Base-by-base conservation (phyloP, 2,113 vertebrate species). In the Panthera tigris region DNA sequence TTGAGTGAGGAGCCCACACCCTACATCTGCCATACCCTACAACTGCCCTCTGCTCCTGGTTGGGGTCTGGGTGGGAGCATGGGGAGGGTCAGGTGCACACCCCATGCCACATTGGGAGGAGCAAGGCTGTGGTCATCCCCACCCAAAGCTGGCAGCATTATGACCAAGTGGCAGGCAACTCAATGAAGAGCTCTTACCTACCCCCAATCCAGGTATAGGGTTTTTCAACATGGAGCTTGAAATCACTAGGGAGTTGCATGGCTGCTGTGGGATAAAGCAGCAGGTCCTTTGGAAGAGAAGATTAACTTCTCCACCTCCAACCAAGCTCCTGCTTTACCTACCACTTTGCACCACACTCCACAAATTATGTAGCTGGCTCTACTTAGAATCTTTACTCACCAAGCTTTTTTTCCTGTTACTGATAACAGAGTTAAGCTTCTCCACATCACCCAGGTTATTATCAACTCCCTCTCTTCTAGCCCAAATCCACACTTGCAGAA, bases 401-500 rank as follows among this genome's bases (percentile, higher is more conserved):
- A n/a, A 80, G 7, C 7, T 93, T 80, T 36, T 68, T 39, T 93
- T 48, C 61, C 33, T 76, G 27, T 36, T 88, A 74, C 68, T 89
- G 19, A 92, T 80, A 63, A 92, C 52, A n/a, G 14, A 5, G 69
- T 89, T 61, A 87, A 25, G 33, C 7, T 52, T 86, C 39, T 86
- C 69, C 69, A 36, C 27, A 74, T 91, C 73, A 63, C 55, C 7
- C 50, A 23, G 39, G 39, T 71, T 29, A 86, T 65, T 68, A 65
- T 5, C 78, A 66, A 39, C 79, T 86, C 61, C 33, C 14, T 82
- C 29, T 29, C 19, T 81, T 21, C 14, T 74, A 69, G 25, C 29
- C 91, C 88, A 96, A 92, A 69, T 82, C 31, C 65, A 94, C 31
- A 92, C 81, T 50, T 63, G 8, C 41, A 93, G 50, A 39, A 33